Base-by-base conservation (phyloP, 2,888 invertebrate genomes). In the Andrena bucephala region DNA sequence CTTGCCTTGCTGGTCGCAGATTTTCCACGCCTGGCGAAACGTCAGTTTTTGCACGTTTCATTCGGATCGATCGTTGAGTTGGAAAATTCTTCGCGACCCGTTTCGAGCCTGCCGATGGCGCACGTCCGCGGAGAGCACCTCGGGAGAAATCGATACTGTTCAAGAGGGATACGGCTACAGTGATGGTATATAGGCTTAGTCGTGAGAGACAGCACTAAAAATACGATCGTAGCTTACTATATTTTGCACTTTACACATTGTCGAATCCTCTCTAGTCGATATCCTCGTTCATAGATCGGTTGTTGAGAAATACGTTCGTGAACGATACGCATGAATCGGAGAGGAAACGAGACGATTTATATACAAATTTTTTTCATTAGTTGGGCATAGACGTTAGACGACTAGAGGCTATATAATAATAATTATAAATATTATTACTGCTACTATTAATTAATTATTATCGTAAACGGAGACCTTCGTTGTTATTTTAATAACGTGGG, bases 361-460 rank as follows among this genome's bases (percentile, higher is more conserved):
- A 85, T 87, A 88, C 83, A 83, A 88, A 89, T 90, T 90, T 90
- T 42, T 91, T 92, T 92, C 89, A 91, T 90, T 93, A 92, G 91
- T 90, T 92, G 92, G 91, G 89, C 91, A 90, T 93, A 93, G 92
- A 91, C 85, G 86, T 90, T 93, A 92, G 92, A 92, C 90, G 92
- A 93, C 92, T 93, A 93, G 93, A 93, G 93, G 93, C 93, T 93
- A 93, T 92, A 92, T 91, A 87, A 87, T 91, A 91, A 92, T 90
- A 90, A 91, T 89, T 87, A 90, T 89, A 85, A 88, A 84, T 82
- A 90, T 88, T 89, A 91, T 91, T 89, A 88, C 77, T 76, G 87
- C 88, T 90, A 87, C 83, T 87, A 90, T 90, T 90, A 89, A 90
- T 90, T 90, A 91, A 91, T 89, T 87, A 88, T 90, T 89, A 88